A percentile compares a stretch with the other conserved stretches of the same genome.
phyloP scores from a whole-genome alignment of 2,888 invertebrate species.

The Epirrhoe tristata region DNA sequence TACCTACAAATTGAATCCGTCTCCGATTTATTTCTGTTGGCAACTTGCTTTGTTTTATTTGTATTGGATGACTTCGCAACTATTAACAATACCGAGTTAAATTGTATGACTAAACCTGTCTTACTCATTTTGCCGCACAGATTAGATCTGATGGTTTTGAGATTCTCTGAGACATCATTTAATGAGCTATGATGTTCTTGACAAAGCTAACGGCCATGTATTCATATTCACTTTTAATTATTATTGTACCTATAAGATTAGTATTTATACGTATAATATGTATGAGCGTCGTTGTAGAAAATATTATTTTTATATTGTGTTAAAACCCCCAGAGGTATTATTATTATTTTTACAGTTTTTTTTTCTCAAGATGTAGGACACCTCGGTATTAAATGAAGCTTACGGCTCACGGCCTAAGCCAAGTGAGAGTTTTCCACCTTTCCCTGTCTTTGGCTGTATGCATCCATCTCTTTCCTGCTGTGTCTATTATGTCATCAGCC shows the following conservation, averaged over 20 bases:
- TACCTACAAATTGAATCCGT: too few species aligned
- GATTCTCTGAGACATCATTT: neutral
- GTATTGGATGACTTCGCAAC: neutral
- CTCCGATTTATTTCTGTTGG: neutral
- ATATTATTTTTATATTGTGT: conserved; percentile 18
- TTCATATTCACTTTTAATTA: neutral
- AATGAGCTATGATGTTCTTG: neutral
- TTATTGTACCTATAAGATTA: neutral
- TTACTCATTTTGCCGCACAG: neutral
- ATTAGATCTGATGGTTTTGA: neutral
- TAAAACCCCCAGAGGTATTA: neutral
- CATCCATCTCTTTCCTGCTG: too few species aligned
- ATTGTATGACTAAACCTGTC: neutral
- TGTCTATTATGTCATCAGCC: too few species aligned
- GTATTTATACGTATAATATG: conserved; percentile 19
- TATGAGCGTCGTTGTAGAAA: conserved; percentile 12
- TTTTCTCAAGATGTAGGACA: too few species aligned
- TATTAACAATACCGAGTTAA: neutral
- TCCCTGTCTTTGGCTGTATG: too few species aligned
- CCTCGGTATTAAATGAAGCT: too few species aligned
- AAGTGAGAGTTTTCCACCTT: too few species aligned
- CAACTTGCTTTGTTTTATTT: neutral
- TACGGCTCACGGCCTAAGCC: too few species aligned
- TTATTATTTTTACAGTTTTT: conserved; percentile 15
- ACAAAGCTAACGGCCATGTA: neutral